Base-by-base conservation (phyloP, 2,888 invertebrate genomes). In the Pammene fasciana region DNA sequence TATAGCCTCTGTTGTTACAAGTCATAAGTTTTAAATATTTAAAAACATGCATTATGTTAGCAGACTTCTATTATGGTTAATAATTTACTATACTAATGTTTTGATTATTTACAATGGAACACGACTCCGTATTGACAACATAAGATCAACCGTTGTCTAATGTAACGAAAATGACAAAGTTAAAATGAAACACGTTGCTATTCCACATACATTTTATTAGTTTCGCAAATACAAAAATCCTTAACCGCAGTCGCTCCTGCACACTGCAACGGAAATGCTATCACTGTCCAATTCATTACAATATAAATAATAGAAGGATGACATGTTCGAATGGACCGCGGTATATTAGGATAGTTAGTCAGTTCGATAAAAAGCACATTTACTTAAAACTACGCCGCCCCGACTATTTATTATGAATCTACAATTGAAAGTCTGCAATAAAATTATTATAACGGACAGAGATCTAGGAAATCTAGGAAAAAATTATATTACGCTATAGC, bases 191-290 rank as follows among this genome's bases (percentile, higher is more conserved):
- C 34, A 16, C 45, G 7, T 2, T 18, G 7, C 45, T 72, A 66
- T 76, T 79, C 76, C 79, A 74, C 75, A 82, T 76, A 83, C 81
- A 79, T 86, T 82, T 87, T 62, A 86, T 83, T 86, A 86, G 81
- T 82, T 80, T 79, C 75, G 48, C 80, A 78, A 78, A 77, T 76
- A 76, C 70, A 68, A 62, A 60, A 55, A 56, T 43, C 46, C 56
- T 43, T 10, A 38, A 50, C 62, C 62, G 36, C 62, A n/a, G 46
- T 43, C 26, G 13, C 50, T 41, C n/a, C 26, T 13, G 9, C 45
- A 45, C 10, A 9, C 10, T 13, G 18, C 38, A 14, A 56, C 16
- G 10, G 9, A 16, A 10, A 38, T 16, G 16, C 38, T 16, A 11
- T 59, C 43, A 16, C 45, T 45, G 9, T 46, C n/a, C 13, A 13